Conservation (phyloP, 2,888 invertebrate genomes). For the Cylloceria caligata region DNA sequence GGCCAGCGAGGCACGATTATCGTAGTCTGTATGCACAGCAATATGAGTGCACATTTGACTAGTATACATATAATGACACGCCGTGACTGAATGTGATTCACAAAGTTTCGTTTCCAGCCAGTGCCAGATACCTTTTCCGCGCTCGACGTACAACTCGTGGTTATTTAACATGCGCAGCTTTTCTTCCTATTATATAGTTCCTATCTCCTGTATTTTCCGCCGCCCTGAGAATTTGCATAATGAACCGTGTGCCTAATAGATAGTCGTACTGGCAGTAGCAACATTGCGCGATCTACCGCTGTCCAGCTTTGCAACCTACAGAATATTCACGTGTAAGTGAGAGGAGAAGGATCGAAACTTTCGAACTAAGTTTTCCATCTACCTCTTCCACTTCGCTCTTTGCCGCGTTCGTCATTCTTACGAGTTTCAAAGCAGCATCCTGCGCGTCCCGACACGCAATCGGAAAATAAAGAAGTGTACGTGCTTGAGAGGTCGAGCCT, state of each 20-base stretch:
- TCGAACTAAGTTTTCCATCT: constrained; percentile 39
- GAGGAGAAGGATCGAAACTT: constrained; percentile 37
- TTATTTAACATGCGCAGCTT: constrained; percentile 45
- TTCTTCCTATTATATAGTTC: not conserved
- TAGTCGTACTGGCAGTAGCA: constrained; percentile 32
- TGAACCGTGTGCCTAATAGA: constrained; percentile 43
- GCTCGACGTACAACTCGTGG: not conserved
- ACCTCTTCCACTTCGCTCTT: not conserved
- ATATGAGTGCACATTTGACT: constrained; percentile 13
- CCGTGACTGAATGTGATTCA: constrained; percentile 26
- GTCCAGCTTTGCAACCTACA: constrained; percentile 28
- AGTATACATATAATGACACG: constrained; percentile 1
- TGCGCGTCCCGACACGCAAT: not conserved
- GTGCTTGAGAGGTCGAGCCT: constrained; percentile 29
- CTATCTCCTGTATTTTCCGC: constrained; percentile 24
- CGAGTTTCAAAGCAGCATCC: constrained; percentile 8
- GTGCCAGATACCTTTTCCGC: constrained; percentile 3
- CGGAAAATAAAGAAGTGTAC: constrained; percentile 31
- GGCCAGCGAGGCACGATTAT: constrained; percentile 3
- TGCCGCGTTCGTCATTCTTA: constrained; percentile 16
- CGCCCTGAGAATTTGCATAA: constrained; percentile 53
- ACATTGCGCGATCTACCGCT: constrained; percentile 11
- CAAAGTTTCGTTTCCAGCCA: constrained; percentile 38
- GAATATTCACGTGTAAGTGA: not conserved
- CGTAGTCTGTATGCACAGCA: not conserved